A percentile compares a stretch with the other conserved stretches of the same genome.
phyloP scores from a whole-genome alignment of 2,888 invertebrate species.

The Chymomyza fuscimana region DNA sequence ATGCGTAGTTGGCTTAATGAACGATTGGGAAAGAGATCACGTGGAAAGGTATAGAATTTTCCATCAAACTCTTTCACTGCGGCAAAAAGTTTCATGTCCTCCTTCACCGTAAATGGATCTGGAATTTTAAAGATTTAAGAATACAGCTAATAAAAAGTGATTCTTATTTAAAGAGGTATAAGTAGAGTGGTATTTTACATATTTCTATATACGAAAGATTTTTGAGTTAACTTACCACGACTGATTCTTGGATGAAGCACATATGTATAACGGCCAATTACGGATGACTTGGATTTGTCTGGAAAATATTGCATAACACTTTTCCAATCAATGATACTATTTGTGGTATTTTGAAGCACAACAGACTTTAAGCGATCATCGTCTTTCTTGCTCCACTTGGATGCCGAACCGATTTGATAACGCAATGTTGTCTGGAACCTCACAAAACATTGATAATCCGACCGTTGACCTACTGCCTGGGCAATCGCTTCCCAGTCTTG shows the following conservation, averaged over 20 bases:
- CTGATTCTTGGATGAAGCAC: conserved; percentile 71
- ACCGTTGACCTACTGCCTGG: conserved; percentile 81
- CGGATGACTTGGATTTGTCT: conserved; percentile 84
- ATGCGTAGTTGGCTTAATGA: conserved; percentile 83
- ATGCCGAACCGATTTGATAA: conserved; percentile 31
- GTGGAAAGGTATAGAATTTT: conserved; percentile 82
- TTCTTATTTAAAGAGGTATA: not conserved
- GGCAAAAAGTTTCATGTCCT: conserved; percentile 84
- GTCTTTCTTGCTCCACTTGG: conserved; percentile 85
- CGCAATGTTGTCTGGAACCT: conserved; percentile 82
- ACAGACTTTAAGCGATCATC: conserved; percentile 84
- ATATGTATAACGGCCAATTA: conserved; percentile 83
- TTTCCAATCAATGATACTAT: conserved; percentile 87
- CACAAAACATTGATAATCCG: conserved; percentile 86
- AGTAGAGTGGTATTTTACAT: too few species aligned
- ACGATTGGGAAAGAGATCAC: conserved; percentile 83
- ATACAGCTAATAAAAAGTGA: too few species aligned
- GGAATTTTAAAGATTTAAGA: too few species aligned
- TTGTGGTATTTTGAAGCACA: conserved; percentile 84
- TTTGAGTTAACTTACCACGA: conserved; percentile 56
- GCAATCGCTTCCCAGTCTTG: conserved; percentile 87
- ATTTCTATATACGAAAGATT: not conserved
- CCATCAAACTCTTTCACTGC: conserved; percentile 83
- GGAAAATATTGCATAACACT: conserved; percentile 84
- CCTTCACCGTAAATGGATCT: conserved; percentile 83